These are phyloP conservation scores for Cheumatopsyche charites DNA, from an alignment of 1,140 invertebrate species.

Conservation along the genomic window DNA sequence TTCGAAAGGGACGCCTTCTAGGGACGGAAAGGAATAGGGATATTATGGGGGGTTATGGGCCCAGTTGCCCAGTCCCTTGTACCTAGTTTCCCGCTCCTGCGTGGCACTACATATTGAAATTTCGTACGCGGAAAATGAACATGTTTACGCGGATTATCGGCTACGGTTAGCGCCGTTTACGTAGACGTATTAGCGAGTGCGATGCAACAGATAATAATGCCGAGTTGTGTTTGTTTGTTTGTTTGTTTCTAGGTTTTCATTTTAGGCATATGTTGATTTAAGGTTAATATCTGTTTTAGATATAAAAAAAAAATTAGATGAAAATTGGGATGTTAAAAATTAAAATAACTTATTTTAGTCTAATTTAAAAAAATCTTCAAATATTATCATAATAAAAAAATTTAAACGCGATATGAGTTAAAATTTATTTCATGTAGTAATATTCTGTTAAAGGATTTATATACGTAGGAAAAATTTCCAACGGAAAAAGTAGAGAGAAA, in stretches of 20 bases:
- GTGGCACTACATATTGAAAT: conserved; percentile 35
- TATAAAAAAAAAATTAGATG: too few relatives aligned
- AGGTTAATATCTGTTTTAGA: too few relatives aligned
- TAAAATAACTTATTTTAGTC: too few relatives aligned
- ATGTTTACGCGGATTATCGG: conserved; percentile 38
- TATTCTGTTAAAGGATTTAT: too few relatives aligned
- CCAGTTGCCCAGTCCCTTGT: neutral
- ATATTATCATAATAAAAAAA: too few relatives aligned
- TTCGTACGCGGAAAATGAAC: conserved; percentile 38
- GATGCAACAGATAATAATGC: conserved; percentile 2
- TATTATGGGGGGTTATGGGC: neutral
- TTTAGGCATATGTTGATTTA: too few relatives aligned
- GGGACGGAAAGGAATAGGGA: neutral
- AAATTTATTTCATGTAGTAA: too few relatives aligned
- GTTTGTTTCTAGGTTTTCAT: neutral
- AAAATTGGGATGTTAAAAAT: too few relatives aligned
- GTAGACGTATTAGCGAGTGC: conserved; percentile 29
- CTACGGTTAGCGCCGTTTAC: conserved; percentile 30
- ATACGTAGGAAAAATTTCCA: too few relatives aligned
- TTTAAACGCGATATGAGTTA: too few relatives aligned
- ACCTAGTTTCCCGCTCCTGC: neutral
- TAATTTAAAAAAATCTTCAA: too few relatives aligned
- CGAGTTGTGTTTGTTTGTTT: neutral
- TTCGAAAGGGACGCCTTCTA: neutral
- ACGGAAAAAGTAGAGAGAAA: too few relatives aligned